Base-by-base conservation (phyloP, 2,797 vertebrate species). In the Enteromius paludinosus region DNA sequence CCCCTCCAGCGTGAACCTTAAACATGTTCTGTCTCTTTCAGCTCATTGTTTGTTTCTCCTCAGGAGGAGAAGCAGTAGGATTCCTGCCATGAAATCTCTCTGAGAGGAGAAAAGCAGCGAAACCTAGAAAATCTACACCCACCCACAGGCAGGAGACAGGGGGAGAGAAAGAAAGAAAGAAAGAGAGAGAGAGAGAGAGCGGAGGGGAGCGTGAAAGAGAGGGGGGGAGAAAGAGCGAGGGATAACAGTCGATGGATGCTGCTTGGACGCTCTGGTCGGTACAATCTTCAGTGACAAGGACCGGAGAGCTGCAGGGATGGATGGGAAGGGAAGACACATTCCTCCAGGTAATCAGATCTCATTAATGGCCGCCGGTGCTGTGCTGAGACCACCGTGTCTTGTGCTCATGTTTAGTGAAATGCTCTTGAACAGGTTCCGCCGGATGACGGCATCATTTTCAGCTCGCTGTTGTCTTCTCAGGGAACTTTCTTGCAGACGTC, bases 211-310 rank as follows among this genome's bases (percentile, higher is more conserved):
- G 70, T 14, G 81, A 74, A 79, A 84, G 82, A 79, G 75, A 10
- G 54, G 38, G 85, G 81, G 47, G 70, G 78, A 86, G 79, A 74
- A 87, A 62, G 79, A 89, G 83, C 84, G 79, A 82, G 90, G 91
- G 88, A 90, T 87, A 90, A 86, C 92, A 87, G 91, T 94, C 91
- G 92, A 95, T 94, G 94, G 94, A 94, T 92, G 93, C 89, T 90
- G 91, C 89, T 91, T 86, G 89, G 94, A 92, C 90, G 89, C 87
- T 87, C 86, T 92, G 89, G 90, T 91, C 85, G 82, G 89, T 90
- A 88, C 78, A 86, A 89, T 93, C 91, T 92, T 90, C 90, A 92
- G 86, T 77, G 86, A 91, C 89, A 79, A 91, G 88, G 81, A 86
- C 65, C 81, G 66, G 85, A 87, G 83, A 71, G 84, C 83, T 82